Conservation (phyloP, 2,113 vertebrate species). For the Coptodon bakossiorum region DNA sequence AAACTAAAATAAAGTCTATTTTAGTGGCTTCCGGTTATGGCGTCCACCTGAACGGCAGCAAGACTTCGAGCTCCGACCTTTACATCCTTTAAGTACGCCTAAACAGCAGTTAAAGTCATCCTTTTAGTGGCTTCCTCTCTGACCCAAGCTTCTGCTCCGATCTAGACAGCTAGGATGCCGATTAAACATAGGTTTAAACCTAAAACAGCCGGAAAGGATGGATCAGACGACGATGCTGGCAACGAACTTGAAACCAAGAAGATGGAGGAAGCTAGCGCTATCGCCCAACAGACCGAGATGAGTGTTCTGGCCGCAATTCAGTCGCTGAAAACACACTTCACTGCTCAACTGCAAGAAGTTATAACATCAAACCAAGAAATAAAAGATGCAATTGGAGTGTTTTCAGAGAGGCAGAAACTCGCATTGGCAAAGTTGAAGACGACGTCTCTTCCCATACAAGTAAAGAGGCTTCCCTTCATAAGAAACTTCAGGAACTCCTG, state of each 20-base stretch:
- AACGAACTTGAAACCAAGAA: not conserved
- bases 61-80: not conserved
- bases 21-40: not conserved
- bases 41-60: not conserved
- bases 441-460: not conserved
- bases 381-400: rapidly evolving
- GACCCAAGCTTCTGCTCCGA: rapidly evolving
- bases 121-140: not conserved
- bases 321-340: not conserved
- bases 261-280: not conserved
- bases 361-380: not conserved
- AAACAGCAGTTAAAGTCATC: not conserved
- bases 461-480: not conserved
- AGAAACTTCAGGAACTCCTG: rapidly evolving
- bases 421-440: not conserved
- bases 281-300: too few relatives aligned
- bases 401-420: not conserved
- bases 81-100: not conserved
- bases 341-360: not conserved
- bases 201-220: not conserved
- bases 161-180: rapidly evolving
- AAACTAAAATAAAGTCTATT: not conserved
- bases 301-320: rapidly evolving
- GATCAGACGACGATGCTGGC: not conserved
- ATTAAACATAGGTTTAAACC: not conserved